Conservation (phyloP, 2,113 vertebrate genomes). For the Brachyhypopomus occidentalis region DNA sequence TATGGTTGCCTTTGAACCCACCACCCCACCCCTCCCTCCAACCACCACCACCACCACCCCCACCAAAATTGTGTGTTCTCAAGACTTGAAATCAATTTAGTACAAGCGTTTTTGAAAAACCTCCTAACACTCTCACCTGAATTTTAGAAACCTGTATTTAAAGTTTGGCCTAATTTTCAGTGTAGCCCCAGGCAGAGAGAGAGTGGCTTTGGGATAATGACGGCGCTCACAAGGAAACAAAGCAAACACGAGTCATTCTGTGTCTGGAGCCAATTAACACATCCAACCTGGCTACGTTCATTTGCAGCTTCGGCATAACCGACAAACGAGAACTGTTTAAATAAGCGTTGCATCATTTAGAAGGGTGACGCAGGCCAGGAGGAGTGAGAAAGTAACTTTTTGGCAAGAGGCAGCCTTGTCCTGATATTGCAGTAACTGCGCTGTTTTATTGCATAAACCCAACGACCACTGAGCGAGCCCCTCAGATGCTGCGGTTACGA, state of each 20-base stretch:
- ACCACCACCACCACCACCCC: no score
- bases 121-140: background rate
- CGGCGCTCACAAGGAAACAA: conserved; percentile 15
- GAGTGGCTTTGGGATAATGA: conserved; percentile 24
- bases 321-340: conserved; percentile 49
- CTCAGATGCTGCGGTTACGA: conserved; percentile 1
- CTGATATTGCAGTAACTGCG: conserved; percentile 12
- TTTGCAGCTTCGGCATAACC: conserved; percentile 59
- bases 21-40: no score
- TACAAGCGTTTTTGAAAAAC: background rate
- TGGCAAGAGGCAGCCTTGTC: background rate
- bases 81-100: no score
- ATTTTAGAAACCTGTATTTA: conserved; percentile 14
- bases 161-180: background rate
- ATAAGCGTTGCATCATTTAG: conserved; percentile 56
- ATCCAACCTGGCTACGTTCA: conserved; percentile 49
- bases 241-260: conserved; percentile 32
- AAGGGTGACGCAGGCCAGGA: conserved; percentile 48
- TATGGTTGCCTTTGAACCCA: background rate
- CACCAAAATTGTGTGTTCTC: background rate
- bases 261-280: conserved; percentile 61
- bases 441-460: conserved; percentile 22
- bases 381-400: background rate
- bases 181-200: background rate
- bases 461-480: background rate